Evolutionary conservation across 2,888 invertebrate species (phyloP), one percentile per base, ranked within the genome.

Genomic region (Machimus atricapillus): DNA sequence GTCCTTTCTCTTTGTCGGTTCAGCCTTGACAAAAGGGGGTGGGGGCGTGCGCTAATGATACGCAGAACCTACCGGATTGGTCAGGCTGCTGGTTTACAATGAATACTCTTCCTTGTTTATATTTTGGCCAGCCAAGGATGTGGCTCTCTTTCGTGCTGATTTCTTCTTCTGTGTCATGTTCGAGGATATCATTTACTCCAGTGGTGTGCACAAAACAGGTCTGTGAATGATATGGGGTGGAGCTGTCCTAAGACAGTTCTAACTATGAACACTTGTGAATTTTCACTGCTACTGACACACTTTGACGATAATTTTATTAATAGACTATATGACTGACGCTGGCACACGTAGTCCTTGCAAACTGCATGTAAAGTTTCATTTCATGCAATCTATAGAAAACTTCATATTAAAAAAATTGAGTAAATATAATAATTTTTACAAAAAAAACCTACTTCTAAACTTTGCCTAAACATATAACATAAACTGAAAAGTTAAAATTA

Each of bases 161-260:
- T 85, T 74, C 66, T 66, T 66, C 66, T 66, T 66, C 66, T 66
- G 66, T 66, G 66, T 66, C 66, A 83, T 83, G 83, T 43, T 73
- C 23, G 40, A 46, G 85, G 46, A 74, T 74, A 85, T 85, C 85
- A 85, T 43, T 85, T 85, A 85, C 85, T 31, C 46, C 43, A 74
- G 85, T 46, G 52, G n/a, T n/a, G 23, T 27, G 74, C 40, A 85
- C 74, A 85, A 85, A 85, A 85, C 85, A 85, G 85, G 74, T 46
- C 85, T 85, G 85, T 74, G 46, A 74, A 74, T 85, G 85, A 85
- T 85, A 74, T 34, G 58, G 74, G 85, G 85, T 27, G 85, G 85
- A 85, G 85, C 52, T 74, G 46, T 1, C 43, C 74, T 31, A 46
- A 52, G 52, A 74, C 9, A 43, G 27, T 34, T 27, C 31, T 40